Evolutionary conservation across 2,113 vertebrate species (phyloP), one percentile per base, ranked within the genome.

Genomic region (Boulengeromyrus knoepffleri): DNA sequence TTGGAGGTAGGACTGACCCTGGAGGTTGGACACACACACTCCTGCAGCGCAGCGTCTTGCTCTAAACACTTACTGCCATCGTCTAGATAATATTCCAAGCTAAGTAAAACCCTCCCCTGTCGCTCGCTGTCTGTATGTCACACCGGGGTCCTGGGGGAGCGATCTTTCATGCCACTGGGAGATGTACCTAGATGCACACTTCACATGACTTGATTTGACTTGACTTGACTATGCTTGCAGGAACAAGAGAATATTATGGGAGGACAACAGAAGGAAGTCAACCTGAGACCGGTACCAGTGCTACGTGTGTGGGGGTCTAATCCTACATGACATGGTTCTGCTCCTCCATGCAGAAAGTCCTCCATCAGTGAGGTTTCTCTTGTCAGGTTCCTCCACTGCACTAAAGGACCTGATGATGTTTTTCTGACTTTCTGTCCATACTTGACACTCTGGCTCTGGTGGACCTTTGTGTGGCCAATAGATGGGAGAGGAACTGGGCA

Each of bases 1-100:
- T 12, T 85, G 56, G 88, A 49, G 0, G 47, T 93, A 93, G 92
- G 93, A 92, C 49, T 91, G 93, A 93, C 92, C 92, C 50, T 66
- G 46, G 21, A 19, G 45, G 45, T 42, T 42, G 42, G 3, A 56
- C 17, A 88, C 89, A 80, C 83, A 27, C 66, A 88, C 9, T 66
- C 27, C 89, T 89, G 49, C 45, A 2, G 1, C n/a, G 85, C 7
- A 77, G 49, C 80, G 91, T 74, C 91, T 88, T 86, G 86, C 56
- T n/a, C 58, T 66, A 1, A 66, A 10, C 58, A 66, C 24, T 66
- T 66, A 66, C 9, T 66, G 58, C 27, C 58, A 66, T 66, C n/a
- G 9, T 66, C 62, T 66, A 66, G n/a, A 4, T 13, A 27, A 66
- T 66, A 3, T n/a, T 27, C 58, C 58, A 66, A n/a, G n/a, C 24